A percentile compares a stretch with the other conserved stretches of the same genome.
Evolutionary conservation across 2,113 vertebrate genomes (phyloP).

Genomic region (Progne subis): DNA sequence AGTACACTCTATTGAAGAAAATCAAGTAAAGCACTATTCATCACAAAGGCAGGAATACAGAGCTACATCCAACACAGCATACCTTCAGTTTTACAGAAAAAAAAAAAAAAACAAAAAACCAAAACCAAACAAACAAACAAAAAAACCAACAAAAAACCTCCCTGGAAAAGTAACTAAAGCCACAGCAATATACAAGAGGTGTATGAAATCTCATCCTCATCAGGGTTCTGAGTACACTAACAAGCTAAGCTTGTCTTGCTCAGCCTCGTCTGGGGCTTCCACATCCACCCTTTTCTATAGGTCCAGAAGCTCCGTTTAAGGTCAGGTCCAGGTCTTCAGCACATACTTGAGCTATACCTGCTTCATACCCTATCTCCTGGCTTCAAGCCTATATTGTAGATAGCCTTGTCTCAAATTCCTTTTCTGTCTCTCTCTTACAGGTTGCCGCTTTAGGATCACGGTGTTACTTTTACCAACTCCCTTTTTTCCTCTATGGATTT

Average conservation of each 20-base stretch:
- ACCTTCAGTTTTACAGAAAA: not conserved
- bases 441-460: fast-evolving
- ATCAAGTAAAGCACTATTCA: fast-evolving
- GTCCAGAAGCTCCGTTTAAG: not conserved
- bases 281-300: not conserved
- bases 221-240: not conserved
- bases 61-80: fast-evolving
- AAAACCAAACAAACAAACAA: too few relatives aligned
- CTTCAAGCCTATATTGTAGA: fast-evolving
- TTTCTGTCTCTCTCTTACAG: fast-evolving
- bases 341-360: fast-evolving
- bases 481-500: not conserved
- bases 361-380: fast-evolving
- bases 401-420: fast-evolving
- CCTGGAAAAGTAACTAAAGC: not conserved
- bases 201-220: not conserved
- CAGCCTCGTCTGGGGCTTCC: not conserved
- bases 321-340: fast-evolving
- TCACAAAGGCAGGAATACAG: not conserved
- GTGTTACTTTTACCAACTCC: not conserved
- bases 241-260: not conserved
- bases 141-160: too few relatives aligned
- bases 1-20: fast-evolving
- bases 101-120: not conserved
- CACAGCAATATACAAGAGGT: not conserved